Conservation (phyloP, 2,797 vertebrate species). For the Enteromius viviparus region DNA sequence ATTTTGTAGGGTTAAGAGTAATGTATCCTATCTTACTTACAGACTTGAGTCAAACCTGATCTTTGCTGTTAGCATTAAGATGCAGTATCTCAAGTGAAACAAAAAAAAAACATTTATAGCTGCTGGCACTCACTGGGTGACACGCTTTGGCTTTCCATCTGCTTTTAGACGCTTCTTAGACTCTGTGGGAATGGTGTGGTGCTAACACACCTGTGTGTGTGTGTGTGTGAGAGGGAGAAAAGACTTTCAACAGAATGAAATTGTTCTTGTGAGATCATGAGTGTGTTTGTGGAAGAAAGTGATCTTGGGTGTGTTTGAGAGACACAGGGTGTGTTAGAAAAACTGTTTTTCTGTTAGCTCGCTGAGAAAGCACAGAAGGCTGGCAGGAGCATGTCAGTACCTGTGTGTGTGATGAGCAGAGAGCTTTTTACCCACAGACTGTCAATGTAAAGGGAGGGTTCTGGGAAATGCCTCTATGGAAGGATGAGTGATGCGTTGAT, state of each 20-base stretch:
- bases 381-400: constrained; percentile 61
- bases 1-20: constrained; percentile 9
- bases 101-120: constrained; percentile 21
- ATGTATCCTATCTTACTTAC: neutral
- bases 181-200: constrained; percentile 33
- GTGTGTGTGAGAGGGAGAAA: neutral
- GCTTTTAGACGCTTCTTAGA: constrained; percentile 32
- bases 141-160: constrained; percentile 47
- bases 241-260: neutral
- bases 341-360: neutral
- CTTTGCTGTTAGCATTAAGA: neutral
- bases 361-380: constrained; percentile 39
- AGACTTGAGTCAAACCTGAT: constrained; percentile 17
- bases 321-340: constrained; percentile 15
- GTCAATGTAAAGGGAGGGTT: constrained; percentile 25
- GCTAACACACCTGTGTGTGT: constrained; percentile 38
- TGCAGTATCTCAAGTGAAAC: neutral
- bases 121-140: constrained; percentile 30
- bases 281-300: constrained; percentile 1
- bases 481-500: constrained; percentile 28
- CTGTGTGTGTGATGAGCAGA: constrained; percentile 57
- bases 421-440: constrained; percentile 15
- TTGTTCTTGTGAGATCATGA: neutral
- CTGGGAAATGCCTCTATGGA: constrained; percentile 33
- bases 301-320: constrained; percentile 31